These are phyloP conservation scores for Nephrotoma guestfalica DNA, from an alignment of 2,888 invertebrate species.

Conservation along the genomic window DNA sequence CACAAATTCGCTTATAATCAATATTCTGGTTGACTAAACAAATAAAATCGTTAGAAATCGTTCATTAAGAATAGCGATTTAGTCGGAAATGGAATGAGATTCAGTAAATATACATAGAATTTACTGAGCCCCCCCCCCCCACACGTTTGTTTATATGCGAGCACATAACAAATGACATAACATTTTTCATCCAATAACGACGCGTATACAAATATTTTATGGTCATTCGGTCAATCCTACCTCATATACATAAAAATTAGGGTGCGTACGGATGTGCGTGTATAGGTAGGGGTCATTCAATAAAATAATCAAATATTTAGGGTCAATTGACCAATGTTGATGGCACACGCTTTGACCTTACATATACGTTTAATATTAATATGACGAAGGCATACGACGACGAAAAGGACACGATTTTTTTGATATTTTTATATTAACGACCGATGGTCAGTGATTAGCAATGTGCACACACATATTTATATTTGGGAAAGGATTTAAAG, in stretches of 20 bases:
- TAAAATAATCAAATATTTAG: slow-evolving; percentile 5
- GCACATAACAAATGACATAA: not conserved
- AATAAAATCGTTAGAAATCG: not conserved
- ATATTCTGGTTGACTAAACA: not conserved
- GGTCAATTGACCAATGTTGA: slow-evolving; percentile 7
- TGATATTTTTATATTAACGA: not conserved
- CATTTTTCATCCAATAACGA: not conserved
- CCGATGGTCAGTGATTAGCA: slow-evolving; percentile 5
- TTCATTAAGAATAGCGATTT: not conserved
- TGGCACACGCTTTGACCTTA: slow-evolving; percentile 6
- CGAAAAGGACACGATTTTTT: not conserved
- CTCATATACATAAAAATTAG: not conserved
- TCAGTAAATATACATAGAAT: too few species aligned
- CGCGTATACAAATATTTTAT: not conserved
- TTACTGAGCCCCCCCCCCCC: too few species aligned
- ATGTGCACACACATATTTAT: not conserved
- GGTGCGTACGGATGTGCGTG: not conserved
- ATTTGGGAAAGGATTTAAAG: not conserved
- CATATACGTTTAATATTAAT: not conserved
- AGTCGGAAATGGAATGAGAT: not conserved
- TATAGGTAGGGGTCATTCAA: not conserved
- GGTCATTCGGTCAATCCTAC: not conserved
- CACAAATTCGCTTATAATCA: not conserved
- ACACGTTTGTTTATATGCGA: too few species aligned
- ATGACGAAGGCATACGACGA: not conserved